These are phyloP conservation scores for Deroptyus accipitrinus DNA, from an alignment of 2,113 vertebrate genomes.

Conservation along the genomic window DNA sequence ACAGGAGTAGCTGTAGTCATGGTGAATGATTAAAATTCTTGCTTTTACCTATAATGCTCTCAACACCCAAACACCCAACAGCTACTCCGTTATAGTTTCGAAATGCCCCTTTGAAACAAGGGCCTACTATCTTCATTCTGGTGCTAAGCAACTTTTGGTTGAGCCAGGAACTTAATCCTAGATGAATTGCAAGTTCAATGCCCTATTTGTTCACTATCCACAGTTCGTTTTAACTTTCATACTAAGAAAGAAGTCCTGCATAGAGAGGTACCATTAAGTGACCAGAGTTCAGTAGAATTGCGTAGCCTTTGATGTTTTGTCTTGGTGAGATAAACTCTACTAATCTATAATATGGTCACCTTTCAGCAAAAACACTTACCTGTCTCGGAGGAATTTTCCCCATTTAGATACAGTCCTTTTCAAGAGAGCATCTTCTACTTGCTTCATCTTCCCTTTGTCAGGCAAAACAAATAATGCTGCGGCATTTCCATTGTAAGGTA, in stretches of 20 bases:
- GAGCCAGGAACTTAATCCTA: not conserved
- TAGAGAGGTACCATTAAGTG: not conserved
- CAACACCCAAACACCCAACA: not conserved
- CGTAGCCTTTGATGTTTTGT: not conserved
- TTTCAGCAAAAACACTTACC: constrained; percentile 32
- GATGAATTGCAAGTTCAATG: not conserved
- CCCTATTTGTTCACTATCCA: not conserved
- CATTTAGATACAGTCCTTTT: constrained; percentile 44
- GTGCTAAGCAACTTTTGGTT: not conserved
- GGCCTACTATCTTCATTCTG: not conserved
- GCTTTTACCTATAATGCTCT: not conserved
- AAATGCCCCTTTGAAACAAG: not conserved
- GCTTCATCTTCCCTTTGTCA: constrained; percentile 49
- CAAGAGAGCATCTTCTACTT: constrained; percentile 56
- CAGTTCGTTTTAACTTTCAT: not conserved
- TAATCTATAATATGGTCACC: not conserved
- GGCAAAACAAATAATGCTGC: constrained; percentile 67
- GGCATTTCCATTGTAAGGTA: constrained; percentile 55
- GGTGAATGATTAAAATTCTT: not conserved
- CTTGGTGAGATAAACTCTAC: not conserved
- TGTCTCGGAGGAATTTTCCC: constrained; percentile 34
- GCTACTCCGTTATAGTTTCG: not conserved
- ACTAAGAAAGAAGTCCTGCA: not conserved
- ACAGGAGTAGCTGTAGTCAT: not conserved
- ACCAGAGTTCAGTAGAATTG: not conserved